phyloP scores from a whole-genome alignment of 2,797 vertebrate genomes.

The Melanotaenia parkinsoni region DNA sequence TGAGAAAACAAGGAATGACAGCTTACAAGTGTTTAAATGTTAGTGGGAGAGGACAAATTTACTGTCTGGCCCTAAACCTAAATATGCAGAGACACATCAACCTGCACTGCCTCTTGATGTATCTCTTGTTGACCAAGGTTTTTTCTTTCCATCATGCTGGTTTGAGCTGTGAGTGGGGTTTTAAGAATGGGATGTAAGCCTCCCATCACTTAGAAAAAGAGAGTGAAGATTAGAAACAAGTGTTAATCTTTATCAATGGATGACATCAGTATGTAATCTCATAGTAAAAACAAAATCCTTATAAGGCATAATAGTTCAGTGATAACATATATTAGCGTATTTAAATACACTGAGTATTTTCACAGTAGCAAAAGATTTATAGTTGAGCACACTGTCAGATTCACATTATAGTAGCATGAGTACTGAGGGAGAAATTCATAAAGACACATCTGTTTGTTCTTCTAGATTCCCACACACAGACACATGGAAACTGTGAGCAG shows the following conservation, averaged over 20 bases:
- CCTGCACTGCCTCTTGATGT: neutral
- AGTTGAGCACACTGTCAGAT: neutral
- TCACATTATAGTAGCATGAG: conserved; percentile 25
- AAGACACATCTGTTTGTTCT: conserved; percentile 73
- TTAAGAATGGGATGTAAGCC: neutral
- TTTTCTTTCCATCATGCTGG: no score
- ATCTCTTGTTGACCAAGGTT: no score
- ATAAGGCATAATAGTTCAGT: neutral
- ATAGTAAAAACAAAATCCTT: neutral
- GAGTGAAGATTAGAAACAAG: neutral
- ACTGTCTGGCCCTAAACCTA: neutral
- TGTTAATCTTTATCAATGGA: neutral
- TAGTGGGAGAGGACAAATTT: no score
- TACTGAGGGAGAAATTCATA: conserved; percentile 54
- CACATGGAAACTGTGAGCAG: conserved; percentile 80
- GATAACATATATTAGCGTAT: neutral
- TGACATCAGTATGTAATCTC: neutral
- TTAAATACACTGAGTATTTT: neutral
- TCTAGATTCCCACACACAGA: conserved; percentile 69
- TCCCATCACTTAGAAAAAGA: neutral
- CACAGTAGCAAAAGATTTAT: neutral
- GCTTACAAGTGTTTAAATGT: no score
- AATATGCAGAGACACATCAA: neutral
- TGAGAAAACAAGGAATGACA: no score
- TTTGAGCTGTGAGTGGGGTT: no score